Evolutionary conservation across 2,797 vertebrate species (phyloP).

Genomic region (Apogon talboti): DNA sequence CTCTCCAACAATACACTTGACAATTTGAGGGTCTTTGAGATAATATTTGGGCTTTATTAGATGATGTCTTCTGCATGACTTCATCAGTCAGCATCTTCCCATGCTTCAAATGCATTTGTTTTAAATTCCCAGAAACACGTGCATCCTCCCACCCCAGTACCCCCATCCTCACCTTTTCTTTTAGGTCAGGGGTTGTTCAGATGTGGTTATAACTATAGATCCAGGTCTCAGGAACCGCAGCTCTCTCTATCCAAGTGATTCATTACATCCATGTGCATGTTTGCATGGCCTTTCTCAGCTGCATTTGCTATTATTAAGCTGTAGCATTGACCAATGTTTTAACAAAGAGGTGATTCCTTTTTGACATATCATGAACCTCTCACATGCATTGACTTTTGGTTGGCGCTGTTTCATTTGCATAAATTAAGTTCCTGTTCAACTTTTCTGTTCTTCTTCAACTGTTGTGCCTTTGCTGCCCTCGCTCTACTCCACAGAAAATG

Average conservation of each 20-base stretch:
- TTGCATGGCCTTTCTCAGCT: constrained; percentile 42
- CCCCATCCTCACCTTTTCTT: constrained; percentile 55
- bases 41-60: constrained; percentile 62
- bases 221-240: constrained; percentile 62
- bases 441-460: constrained; percentile 39
- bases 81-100: constrained; percentile 71
- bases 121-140: constrained; percentile 76
- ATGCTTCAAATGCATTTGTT: constrained; percentile 65
- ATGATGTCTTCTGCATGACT: constrained; percentile 73
- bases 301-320: constrained; percentile 50
- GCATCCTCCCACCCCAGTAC: constrained; percentile 23
- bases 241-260: constrained; percentile 68
- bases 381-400: constrained; percentile 30
- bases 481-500: constrained; percentile 49
- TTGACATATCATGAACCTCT: constrained; percentile 21
- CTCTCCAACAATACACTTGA: constrained; percentile 63
- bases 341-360: constrained; percentile 27
- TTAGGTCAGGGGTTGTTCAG: constrained; percentile 53
- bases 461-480: constrained; percentile 42
- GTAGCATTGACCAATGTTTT: constrained; percentile 29
- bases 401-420: constrained; percentile 44
- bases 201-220: constrained; percentile 77
- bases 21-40: constrained; percentile 65
- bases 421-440: constrained; percentile 41
- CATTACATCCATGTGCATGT: constrained; percentile 56